These are phyloP conservation scores for Ornithoptera alexandrae DNA, from an alignment of 2,888 invertebrate species.

Conservation along the genomic window DNA sequence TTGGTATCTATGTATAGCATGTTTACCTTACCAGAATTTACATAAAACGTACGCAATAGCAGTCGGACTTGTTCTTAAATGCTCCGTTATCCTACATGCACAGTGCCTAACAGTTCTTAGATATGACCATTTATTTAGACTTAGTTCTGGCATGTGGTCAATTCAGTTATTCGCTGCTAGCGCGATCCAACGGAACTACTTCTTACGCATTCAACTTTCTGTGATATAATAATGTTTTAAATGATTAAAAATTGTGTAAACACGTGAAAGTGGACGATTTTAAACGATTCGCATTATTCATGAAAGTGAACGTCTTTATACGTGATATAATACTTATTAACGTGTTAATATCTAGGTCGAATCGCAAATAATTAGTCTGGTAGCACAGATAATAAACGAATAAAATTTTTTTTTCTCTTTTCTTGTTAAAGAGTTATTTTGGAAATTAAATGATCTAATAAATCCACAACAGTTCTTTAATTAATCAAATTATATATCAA, in stretches of 20 bases:
- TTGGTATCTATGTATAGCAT: background rate
- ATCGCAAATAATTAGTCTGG: background rate
- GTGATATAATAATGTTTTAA: slow-evolving; percentile 20
- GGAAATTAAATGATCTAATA: no score
- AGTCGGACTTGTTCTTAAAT: slow-evolving; percentile 8
- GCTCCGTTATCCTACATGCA: slow-evolving; percentile 33
- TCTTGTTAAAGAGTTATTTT: no score
- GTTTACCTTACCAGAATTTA: background rate
- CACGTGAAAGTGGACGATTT: slow-evolving; percentile 23
- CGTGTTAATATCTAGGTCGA: background rate
- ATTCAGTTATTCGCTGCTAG: slow-evolving; percentile 49
- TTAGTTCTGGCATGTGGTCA: slow-evolving; percentile 39
- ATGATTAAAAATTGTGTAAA: slow-evolving; percentile 14
- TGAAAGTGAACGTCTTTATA: slow-evolving; percentile 26
- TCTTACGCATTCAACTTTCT: slow-evolving; percentile 15
- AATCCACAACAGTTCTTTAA: no score
- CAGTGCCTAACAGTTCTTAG: slow-evolving; percentile 31
- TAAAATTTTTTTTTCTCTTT: background rate
- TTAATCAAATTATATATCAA: no score
- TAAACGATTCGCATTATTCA: slow-evolving; percentile 20
- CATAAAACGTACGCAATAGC: background rate
- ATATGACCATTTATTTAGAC: slow-evolving; percentile 18
- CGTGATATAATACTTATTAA: slow-evolving; percentile 18
- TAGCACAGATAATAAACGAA: background rate
- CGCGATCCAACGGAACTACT: slow-evolving; percentile 32